Percentiles rank a stretch among this genome's conserved stretches.
These are phyloP conservation scores for Torymus aiolomorphi DNA, from an alignment of 2,888 invertebrate species.

Conservation along the genomic window DNA sequence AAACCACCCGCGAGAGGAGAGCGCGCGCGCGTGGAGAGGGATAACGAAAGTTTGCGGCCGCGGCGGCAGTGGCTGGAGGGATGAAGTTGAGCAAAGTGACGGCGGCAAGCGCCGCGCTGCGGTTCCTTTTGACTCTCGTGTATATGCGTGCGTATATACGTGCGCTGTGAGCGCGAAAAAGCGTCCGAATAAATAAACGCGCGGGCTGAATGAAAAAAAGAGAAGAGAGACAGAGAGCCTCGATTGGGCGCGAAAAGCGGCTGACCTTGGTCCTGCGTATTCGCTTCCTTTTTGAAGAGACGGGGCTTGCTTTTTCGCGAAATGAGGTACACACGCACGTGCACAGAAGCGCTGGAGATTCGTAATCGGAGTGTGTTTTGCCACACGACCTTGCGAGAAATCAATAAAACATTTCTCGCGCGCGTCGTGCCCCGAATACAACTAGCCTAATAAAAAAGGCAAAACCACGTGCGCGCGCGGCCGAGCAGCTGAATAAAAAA, in stretches of 20 bases:
- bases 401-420: too few species aligned
- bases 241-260: background rate
- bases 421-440: too few species aligned
- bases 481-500: background rate
- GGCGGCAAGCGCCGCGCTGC: slow-evolving; percentile 71
- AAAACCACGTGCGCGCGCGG: background rate
- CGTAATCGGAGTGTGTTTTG: too few species aligned
- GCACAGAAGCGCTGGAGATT: too few species aligned
- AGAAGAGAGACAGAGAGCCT: background rate
- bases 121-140: slow-evolving; percentile 72
- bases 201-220: too few species aligned
- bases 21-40: slow-evolving; percentile 43
- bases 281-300: too few species aligned
- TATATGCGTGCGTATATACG: too few species aligned
- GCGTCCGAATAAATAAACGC: slow-evolving; percentile 71
- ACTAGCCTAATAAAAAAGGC: too few species aligned
- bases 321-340: too few species aligned
- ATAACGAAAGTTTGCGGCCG: slow-evolving; percentile 23
- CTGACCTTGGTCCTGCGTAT: too few species aligned
- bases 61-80: slow-evolving; percentile 19
- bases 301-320: too few species aligned
- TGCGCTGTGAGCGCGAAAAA: slow-evolving; percentile 61
- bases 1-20: background rate
- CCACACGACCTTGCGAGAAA: too few species aligned
- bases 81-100: slow-evolving; percentile 61